Evolutionary conservation across 1,140 invertebrate species (phyloP), one percentile per base, ranked within the genome.

Genomic region (Steinernema khuongi): DNA sequence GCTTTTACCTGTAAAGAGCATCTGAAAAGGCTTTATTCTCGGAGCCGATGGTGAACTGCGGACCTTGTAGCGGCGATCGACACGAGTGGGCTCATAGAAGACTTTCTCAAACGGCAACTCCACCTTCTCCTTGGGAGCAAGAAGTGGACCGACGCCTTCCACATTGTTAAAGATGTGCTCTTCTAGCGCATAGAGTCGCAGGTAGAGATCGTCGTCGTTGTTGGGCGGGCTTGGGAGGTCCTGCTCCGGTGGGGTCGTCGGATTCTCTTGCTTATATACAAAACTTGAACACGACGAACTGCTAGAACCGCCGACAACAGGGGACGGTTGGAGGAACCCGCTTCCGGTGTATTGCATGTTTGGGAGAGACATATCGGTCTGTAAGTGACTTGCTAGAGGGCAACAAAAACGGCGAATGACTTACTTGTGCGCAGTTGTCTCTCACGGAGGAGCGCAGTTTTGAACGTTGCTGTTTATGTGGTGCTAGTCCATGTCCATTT

Each of bases 71-170:
- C 74, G 74, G 17, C 41, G 43, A 36, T 70, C 66, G n/a, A 75
- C 70, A 4, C 71, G 36, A 14, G 67, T 32, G 32, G 74, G 74
- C 33, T 71, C 70, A 31, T 68, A 60, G 29, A 75, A 75, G 4
- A 72, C 74, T 1, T 68, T 66, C 33, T 75, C 74, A 29, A 75
- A 75, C 2, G 74, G 74, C n/a, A 75, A 66, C 68, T 66, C 72
- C 68, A 31, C 70, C 72, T 32, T 66, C 70, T 67, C 70, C 36
- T 11, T 68, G 67, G 18, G 70, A 72, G 43, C 67, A 29, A 26
- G 22, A 14, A 60, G 11, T 4, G 50, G 50, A 7, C 50, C 11
- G 50, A 7, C 19, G 7, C 50, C 22, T 4, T 60, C 50, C 11
- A 60, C 50, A 22, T 60, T 60, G 11, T 4, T 60, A 60, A 60